Conservation (phyloP, 1,140 invertebrate species). For the Holcopasites calliopsidis region DNA sequence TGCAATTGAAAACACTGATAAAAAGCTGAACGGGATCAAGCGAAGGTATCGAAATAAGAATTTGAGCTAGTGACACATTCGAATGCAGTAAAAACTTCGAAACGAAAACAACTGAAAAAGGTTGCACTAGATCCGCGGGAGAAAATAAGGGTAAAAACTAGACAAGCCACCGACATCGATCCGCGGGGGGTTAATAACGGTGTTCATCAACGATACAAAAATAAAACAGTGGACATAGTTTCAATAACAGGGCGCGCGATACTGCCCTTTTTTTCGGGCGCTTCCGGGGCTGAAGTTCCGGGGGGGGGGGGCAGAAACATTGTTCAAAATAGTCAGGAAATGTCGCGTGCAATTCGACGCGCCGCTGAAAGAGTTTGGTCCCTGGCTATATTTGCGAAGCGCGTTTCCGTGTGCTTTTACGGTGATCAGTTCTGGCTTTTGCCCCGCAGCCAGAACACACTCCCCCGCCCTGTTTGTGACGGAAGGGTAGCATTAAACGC, state of each 20-base stretch:
- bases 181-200: constrained; percentile 31
- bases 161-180: neutral
- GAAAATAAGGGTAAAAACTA: neutral
- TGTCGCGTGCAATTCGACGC: constrained; percentile 61
- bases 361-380: constrained; percentile 55
- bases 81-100: no score
- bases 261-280: constrained; percentile 15
- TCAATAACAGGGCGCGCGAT: constrained; percentile 34
- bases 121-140: no score
- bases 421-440: constrained; percentile 63
- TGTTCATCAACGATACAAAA: constrained; percentile 23
- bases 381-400: constrained; percentile 59
- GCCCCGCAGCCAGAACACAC: constrained; percentile 18
- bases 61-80: no score
- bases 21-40: no score
- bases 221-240: constrained; percentile 36
- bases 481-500: constrained; percentile 47
- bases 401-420: constrained; percentile 69
- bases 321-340: constrained; percentile 51
- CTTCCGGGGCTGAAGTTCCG: constrained; percentile 27
- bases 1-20: no score
- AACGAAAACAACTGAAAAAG: neutral
- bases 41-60: no score
- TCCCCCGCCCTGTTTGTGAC: neutral
- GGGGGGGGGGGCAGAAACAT: constrained; percentile 3